These are phyloP conservation scores for Pyrocoelia pectoralis DNA, from an alignment of 2,888 invertebrate species.

Conservation along the genomic window DNA sequence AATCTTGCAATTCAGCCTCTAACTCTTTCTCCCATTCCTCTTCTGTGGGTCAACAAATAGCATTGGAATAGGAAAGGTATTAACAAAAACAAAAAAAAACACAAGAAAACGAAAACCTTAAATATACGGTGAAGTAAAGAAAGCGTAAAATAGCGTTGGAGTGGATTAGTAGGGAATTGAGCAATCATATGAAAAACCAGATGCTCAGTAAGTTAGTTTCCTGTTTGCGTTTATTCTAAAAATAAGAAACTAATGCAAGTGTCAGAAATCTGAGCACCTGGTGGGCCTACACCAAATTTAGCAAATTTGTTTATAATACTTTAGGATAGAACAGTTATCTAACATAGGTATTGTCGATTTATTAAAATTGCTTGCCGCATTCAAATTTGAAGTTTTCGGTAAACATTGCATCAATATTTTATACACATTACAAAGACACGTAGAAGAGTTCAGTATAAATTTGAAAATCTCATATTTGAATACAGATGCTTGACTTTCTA, in stretches of 20 bases:
- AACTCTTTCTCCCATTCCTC: conserved; percentile 97
- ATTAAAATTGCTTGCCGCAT: conserved; percentile 27
- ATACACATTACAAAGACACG: conserved; percentile 25
- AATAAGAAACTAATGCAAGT: conserved; percentile 25
- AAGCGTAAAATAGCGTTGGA: conserved; percentile 5
- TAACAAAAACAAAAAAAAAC: conserved; percentile 43
- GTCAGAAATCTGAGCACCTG: conserved; percentile 42
- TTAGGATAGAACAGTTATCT: conserved; percentile 30
- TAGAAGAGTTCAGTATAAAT: conserved; percentile 20
- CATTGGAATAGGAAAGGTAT: conserved; percentile 50
- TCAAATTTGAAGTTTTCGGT: conserved; percentile 26
- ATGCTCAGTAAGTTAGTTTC: conserved; percentile 47
- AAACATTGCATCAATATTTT: conserved; percentile 25
- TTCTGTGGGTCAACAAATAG: conserved; percentile 56
- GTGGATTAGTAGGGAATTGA: conserved; percentile 24
- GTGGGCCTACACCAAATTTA: conserved; percentile 41
- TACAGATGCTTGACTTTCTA: conserved; percentile 35
- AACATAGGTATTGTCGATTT: conserved; percentile 35
- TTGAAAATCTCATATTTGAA: conserved; percentile 38
- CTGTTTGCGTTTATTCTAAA: conserved; percentile 36
- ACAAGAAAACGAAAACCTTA: conserved; percentile 28
- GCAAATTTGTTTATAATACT: conserved; percentile 32
- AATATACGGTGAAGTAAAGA: conserved; percentile 24
- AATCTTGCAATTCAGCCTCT: conserved; percentile 94
- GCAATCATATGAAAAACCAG: conserved; percentile 40